phyloP scores from a whole-genome alignment of 2,797 vertebrate genomes.

The Loriculus beryllinus region DNA sequence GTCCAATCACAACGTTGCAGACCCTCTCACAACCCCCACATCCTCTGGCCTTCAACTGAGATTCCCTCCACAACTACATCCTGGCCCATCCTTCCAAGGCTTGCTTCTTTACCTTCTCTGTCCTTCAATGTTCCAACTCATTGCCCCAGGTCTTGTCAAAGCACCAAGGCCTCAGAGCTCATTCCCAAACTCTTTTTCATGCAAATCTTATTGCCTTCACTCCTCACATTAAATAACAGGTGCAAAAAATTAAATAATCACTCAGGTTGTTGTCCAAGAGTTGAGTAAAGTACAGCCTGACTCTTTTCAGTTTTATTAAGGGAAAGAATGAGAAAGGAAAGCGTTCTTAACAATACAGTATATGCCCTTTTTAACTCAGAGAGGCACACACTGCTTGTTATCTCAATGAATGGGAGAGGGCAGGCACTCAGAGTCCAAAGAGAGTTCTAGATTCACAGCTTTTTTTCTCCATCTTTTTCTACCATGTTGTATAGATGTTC shows the following conservation, averaged over 20 bases:
- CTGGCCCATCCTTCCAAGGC: too few species aligned
- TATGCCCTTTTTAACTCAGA: background rate
- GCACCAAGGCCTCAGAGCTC: too few species aligned
- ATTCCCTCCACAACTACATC: too few species aligned
- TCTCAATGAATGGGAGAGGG: fast-evolving
- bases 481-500: background rate
- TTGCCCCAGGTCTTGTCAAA: too few species aligned
- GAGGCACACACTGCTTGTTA: background rate
- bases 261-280: background rate
- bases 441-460: background rate
- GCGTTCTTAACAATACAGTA: background rate
- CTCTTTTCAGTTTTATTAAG: background rate
- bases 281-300: background rate
- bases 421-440: background rate
- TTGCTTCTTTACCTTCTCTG: too few species aligned
- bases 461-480: background rate
- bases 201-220: too few species aligned
- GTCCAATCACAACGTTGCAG: too few species aligned
- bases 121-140: too few species aligned
- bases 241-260: slow-evolving; percentile 40
- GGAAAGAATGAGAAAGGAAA: background rate
- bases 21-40: too few species aligned
- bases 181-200: too few species aligned
- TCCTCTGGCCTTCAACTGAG: too few species aligned
- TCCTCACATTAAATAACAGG: background rate